Percentiles rank a stretch among this genome's conserved stretches.
Evolutionary conservation across 1,140 invertebrate species (phyloP).

Genomic region (Drosophila pruinosa): DNA sequence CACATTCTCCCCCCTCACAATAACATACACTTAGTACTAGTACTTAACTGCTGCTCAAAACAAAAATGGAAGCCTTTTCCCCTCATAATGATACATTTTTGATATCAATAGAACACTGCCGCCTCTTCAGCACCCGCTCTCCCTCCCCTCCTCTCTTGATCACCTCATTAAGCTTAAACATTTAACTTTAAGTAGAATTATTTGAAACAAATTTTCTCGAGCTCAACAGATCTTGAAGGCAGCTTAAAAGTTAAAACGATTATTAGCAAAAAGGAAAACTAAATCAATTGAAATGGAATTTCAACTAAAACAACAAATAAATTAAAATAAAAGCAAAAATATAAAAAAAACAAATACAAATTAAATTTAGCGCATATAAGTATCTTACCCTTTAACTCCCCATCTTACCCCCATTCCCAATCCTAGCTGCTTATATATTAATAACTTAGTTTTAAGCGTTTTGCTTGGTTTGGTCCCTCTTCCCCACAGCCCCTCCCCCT

Average conservation of each 20-base stretch:
- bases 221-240: constrained; percentile 64
- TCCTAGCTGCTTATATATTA: constrained; percentile 45
- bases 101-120: constrained; percentile 60
- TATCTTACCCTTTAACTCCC: not conserved
- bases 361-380: constrained; percentile 62
- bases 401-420: not conserved
- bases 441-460: constrained; percentile 60
- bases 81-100: not conserved
- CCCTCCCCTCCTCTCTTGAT: not conserved
- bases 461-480: constrained; percentile 12
- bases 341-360: constrained; percentile 18
- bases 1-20: not conserved
- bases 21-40: constrained; percentile 9
- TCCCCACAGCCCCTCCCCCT: not conserved
- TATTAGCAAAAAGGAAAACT: constrained; percentile 51
- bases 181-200: constrained; percentile 72
- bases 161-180: constrained; percentile 34
- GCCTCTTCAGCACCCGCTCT: not conserved
- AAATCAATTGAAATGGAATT: constrained; percentile 67
- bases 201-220: constrained; percentile 45
- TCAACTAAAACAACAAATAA: constrained; percentile 46
- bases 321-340: constrained; percentile 33
- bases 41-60: constrained; percentile 55
- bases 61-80: not conserved
- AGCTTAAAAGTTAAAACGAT: constrained; percentile 42